These are phyloP conservation scores for Mastigias papua DNA, from an alignment of 30 jellyfish, hydroid and myxozoan species.

Conservation along the genomic window DNA sequence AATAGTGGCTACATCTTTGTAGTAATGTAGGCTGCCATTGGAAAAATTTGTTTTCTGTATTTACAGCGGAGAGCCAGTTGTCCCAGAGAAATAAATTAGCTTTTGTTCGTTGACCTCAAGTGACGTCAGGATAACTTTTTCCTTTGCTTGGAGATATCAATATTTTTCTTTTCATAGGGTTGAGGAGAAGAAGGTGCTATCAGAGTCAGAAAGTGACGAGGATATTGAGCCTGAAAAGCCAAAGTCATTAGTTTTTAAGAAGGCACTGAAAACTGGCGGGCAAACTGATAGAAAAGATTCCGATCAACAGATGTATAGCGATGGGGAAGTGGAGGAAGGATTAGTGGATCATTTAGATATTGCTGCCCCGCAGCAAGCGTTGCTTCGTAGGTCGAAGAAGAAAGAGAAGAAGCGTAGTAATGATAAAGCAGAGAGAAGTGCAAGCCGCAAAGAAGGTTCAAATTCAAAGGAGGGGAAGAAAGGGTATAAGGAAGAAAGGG, in stretches of 20 bases:
- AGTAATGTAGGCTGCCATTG: too few relatives aligned
- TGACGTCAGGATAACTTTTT: too few relatives aligned
- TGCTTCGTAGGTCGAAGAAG: constrained; percentile 35
- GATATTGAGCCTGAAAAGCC: constrained; percentile 10
- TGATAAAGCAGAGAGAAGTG: constrained; percentile 26
- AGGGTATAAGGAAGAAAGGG: constrained; percentile 16
- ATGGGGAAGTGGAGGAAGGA: constrained; percentile 55
- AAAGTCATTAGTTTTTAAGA: constrained; percentile 34
- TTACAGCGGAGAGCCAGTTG: too few relatives aligned
- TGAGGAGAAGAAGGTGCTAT: not conserved
- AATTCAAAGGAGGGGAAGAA: constrained; percentile 11
- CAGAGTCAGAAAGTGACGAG: constrained; percentile 44
- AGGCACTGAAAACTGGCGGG: not conserved
- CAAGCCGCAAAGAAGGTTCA: constrained; percentile 9
- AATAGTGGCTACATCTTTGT: too few relatives aligned
- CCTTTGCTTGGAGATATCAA: too few relatives aligned
- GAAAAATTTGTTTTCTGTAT: too few relatives aligned
- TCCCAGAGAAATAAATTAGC: too few relatives aligned
- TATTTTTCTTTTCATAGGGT: not conserved
- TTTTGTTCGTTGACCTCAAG: too few relatives aligned
- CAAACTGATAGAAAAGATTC: not conserved
- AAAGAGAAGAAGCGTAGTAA: constrained; percentile 10
- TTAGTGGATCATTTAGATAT: constrained; percentile 90
- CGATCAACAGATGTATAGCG: constrained; percentile 24
- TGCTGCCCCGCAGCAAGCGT: constrained; percentile 84